These are phyloP conservation scores for Apoderus coryli DNA, from an alignment of 2,888 invertebrate species.

Conservation along the genomic window DNA sequence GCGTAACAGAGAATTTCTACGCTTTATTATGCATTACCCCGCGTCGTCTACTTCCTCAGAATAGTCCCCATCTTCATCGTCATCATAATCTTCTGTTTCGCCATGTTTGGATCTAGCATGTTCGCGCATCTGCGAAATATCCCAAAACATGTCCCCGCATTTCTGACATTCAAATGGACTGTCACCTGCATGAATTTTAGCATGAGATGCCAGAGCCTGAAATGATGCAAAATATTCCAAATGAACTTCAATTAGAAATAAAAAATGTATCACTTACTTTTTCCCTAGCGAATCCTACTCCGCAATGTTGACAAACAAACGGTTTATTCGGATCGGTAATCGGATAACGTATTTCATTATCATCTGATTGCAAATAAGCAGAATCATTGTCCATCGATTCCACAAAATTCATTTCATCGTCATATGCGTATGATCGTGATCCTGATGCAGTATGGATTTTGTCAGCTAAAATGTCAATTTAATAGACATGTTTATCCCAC, in stretches of 20 bases:
- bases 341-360: conserved; percentile 34
- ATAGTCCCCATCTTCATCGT: conserved; percentile 37
- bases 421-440: conserved; percentile 11
- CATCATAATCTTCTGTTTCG: conserved; percentile 25
- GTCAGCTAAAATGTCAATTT: too few species aligned
- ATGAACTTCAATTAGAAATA: too few species aligned
- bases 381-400: too few species aligned
- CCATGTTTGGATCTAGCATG: conserved; percentile 47
- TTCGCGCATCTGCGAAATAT: conserved; percentile 40
- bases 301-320: conserved; percentile 67
- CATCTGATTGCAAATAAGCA: too few species aligned
- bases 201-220: conserved; percentile 63
- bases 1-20: too few species aligned
- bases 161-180: conserved; percentile 65
- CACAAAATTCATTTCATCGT: too few species aligned
- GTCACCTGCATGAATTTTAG: conserved; percentile 54
- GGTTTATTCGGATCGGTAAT: conserved; percentile 58
- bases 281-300: conserved; percentile 60
- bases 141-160: conserved; percentile 76
- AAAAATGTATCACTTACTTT: too few species aligned
- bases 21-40: too few species aligned
- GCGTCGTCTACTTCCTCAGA: conserved; percentile 39
- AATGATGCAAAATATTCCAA: too few species aligned
- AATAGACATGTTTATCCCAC: too few species aligned
- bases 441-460: conserved; percentile 6